phyloP scores from a whole-genome alignment of 1,140 invertebrate genomes.

The Stegodyphus mimosarum region DNA sequence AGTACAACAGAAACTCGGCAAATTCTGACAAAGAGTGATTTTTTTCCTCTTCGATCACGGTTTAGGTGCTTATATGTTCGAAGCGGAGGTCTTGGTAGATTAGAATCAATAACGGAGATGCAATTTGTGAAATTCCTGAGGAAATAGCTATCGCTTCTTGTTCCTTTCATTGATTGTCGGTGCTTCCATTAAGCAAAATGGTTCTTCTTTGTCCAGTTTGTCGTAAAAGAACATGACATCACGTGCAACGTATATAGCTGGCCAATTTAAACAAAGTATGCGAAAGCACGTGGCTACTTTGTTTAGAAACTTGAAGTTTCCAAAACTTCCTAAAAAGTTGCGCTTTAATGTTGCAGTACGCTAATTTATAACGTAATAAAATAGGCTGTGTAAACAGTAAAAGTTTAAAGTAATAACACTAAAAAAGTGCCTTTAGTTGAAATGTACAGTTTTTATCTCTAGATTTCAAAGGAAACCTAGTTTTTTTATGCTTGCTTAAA shows the following conservation, averaged over 20 bases:
- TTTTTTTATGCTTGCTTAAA: no score
- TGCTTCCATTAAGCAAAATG: slow-evolving; percentile 48
- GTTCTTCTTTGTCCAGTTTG: slow-evolving; percentile 41
- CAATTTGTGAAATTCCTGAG: slow-evolving; percentile 49
- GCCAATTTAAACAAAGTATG: slow-evolving; percentile 11
- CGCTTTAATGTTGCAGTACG: not conserved
- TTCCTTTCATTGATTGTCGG: slow-evolving; percentile 15
- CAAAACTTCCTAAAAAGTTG: not conserved
- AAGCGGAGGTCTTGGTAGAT: slow-evolving; percentile 22
- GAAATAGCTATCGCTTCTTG: slow-evolving; percentile 33
- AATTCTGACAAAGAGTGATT: no score
- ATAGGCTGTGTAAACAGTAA: no score
- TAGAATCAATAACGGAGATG: slow-evolving; percentile 45
- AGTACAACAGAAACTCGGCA: no score
- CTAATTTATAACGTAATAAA: no score
- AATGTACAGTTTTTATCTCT: no score
- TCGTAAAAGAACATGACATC: slow-evolving; percentile 27
- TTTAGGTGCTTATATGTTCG: no score
- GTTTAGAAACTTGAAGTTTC: not conserved
- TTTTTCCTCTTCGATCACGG: no score
- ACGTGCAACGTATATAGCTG: slow-evolving; percentile 31
- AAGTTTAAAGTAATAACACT: no score
- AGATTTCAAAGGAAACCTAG: no score
- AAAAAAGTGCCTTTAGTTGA: no score
- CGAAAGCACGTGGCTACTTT: not conserved